Percentiles rank a stretch among this genome's conserved stretches.
Conservation (phyloP, 2,888 invertebrate species). For the Eilema sororculum region DNA sequence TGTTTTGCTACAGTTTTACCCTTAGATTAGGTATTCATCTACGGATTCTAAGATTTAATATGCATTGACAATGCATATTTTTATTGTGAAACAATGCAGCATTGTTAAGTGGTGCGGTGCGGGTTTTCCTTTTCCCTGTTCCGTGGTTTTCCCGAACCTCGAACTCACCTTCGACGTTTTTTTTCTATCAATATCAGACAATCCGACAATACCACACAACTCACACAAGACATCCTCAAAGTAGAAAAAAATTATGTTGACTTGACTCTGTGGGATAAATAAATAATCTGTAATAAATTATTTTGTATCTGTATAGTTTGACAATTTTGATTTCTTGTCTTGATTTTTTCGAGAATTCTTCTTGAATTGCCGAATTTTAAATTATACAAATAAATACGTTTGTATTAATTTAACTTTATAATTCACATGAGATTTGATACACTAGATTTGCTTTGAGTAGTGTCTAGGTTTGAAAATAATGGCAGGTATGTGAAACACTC, state of each 20-base stretch:
- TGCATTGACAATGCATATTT: too few relatives aligned
- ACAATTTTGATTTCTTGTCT: conserved; percentile 16
- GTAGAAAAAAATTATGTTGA: not conserved
- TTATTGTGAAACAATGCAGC: too few relatives aligned
- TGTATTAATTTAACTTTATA: conserved; percentile 4
- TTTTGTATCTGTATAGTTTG: conserved; percentile 12
- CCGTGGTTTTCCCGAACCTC: too few relatives aligned
- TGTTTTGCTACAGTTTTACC: too few relatives aligned
- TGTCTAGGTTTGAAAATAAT: conserved; percentile 27
- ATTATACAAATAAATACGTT: conserved; percentile 12
- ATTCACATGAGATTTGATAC: conserved; percentile 5
- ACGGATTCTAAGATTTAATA: too few relatives aligned
- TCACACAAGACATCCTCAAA: not conserved
- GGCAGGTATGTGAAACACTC: conserved; percentile 52
- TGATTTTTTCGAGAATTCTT: conserved; percentile 20
- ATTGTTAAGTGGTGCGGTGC: too few relatives aligned
- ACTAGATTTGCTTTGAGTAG: conserved; percentile 8
- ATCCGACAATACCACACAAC: too few relatives aligned
- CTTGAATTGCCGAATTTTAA: conserved; percentile 13
- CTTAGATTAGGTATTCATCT: too few relatives aligned
- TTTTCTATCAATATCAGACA: too few relatives aligned
- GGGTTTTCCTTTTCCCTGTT: too few relatives aligned
- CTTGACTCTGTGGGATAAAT: not conserved
- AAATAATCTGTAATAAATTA: not conserved
- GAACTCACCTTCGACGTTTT: too few relatives aligned